Evolutionary conservation across 2,888 invertebrate species (phyloP).

Genomic region (Ectemnius lituratus): DNA sequence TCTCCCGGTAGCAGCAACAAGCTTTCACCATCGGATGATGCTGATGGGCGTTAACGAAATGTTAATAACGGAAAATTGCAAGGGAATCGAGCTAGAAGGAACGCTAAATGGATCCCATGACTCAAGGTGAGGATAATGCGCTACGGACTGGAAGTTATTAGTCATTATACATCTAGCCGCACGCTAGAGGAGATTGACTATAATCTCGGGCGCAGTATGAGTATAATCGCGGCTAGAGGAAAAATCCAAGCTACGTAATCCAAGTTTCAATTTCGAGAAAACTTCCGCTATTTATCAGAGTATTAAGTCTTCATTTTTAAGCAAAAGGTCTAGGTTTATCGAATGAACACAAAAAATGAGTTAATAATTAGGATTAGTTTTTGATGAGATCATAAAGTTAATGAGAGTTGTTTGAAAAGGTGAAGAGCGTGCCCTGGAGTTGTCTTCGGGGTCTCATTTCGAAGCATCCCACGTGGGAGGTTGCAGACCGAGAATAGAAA

Average conservation of each 20-base stretch:
- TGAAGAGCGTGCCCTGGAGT: background rate
- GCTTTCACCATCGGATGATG: too few species aligned
- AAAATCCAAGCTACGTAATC: constrained; percentile 9
- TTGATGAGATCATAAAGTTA: background rate
- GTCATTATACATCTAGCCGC: constrained; percentile 33
- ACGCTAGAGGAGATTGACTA: background rate
- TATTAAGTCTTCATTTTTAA: too few species aligned
- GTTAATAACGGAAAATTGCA: too few species aligned
- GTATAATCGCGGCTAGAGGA: background rate
- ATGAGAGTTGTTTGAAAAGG: background rate
- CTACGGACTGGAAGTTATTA: constrained; percentile 36
- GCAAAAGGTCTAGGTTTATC: too few species aligned
- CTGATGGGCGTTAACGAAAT: too few species aligned
- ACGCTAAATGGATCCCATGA: constrained; percentile 42
- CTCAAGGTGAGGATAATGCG: constrained; percentile 49
- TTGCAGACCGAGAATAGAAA: constrained; percentile 43
- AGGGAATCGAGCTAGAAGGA: background rate
- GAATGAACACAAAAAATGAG: too few species aligned
- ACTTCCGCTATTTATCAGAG: too few species aligned
- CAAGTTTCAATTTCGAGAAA: too few species aligned
- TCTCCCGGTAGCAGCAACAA: too few species aligned
- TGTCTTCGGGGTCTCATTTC: constrained; percentile 30
- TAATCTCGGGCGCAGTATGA: too few species aligned
- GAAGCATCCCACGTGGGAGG: constrained; percentile 42
- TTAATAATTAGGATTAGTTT: background rate